Evolutionary conservation across 2,113 vertebrate species (phyloP).

Genomic region (Poecile atricapillus): DNA sequence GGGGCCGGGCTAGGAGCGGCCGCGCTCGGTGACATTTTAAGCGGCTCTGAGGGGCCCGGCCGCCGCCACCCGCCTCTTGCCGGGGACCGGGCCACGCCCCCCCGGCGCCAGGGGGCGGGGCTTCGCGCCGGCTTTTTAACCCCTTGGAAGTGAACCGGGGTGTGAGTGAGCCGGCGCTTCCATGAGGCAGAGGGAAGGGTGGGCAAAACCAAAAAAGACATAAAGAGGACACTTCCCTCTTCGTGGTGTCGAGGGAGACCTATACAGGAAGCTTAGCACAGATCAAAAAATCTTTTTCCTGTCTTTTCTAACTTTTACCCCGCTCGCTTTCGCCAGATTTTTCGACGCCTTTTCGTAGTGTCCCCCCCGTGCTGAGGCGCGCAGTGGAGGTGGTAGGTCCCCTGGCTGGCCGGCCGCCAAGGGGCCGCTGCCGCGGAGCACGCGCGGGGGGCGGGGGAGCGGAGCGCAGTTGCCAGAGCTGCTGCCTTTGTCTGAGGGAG

Average conservation of each 20-base stretch:
- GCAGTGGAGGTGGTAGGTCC: background rate
- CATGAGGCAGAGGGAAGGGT: background rate
- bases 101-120: background rate
- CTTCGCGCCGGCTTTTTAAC: slow-evolving; percentile 2
- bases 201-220: background rate
- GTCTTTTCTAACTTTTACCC: background rate
- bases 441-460: background rate
- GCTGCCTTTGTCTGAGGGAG: slow-evolving; percentile 61
- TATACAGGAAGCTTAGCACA: rapidly evolving
- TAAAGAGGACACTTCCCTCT: rapidly evolving
- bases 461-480: slow-evolving; percentile 63
- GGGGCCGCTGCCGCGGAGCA: slow-evolving; percentile 12
- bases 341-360: rapidly evolving
- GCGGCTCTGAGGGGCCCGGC: slow-evolving; percentile 61
- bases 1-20: background rate
- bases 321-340: background rate
- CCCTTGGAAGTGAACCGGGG: background rate
- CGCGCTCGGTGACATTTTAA: slow-evolving; percentile 64
- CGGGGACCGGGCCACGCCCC: slow-evolving; percentile 9
- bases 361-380: background rate
- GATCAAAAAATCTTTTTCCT: rapidly evolving
- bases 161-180: background rate
- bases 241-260: rapidly evolving
- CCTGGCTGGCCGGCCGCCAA: background rate
- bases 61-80: slow-evolving; percentile 56